Conservation (phyloP, 2,888 invertebrate species). For the Ommatoiulus sabulosus region DNA sequence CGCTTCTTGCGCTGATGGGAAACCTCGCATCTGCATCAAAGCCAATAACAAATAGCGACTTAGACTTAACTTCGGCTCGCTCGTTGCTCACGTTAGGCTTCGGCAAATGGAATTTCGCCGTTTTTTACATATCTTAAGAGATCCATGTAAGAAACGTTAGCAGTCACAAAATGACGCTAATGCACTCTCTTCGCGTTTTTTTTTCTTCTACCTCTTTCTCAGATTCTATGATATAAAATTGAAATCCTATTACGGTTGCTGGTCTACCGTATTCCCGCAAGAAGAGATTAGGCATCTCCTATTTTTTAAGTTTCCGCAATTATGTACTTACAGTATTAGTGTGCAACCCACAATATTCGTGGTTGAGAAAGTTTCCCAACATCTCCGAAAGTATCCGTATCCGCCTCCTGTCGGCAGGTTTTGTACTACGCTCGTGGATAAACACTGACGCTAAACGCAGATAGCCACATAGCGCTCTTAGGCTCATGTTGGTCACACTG, state of each 20-base stretch:
- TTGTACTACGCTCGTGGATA: too few relatives aligned
- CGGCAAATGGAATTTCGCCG: background rate
- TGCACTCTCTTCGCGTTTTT: background rate
- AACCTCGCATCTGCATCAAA: constrained; percentile 43
- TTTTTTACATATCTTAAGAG: background rate
- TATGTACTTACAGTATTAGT: background rate
- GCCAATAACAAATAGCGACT: constrained; percentile 43
- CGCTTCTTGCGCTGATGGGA: constrained; percentile 23
- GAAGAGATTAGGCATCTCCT: background rate
- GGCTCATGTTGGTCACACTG: too few relatives aligned
- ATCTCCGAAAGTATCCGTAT: background rate
- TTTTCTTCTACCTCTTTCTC: background rate
- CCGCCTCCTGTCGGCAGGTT: too few relatives aligned
- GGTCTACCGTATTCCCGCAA: background rate
- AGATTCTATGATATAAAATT: background rate
- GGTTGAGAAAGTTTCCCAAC: background rate
- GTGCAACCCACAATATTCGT: background rate
- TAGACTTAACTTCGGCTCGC: constrained; percentile 39
- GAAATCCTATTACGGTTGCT: background rate
- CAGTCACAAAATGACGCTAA: constrained; percentile 28
- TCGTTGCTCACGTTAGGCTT: constrained; percentile 31
- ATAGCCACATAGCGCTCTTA: too few relatives aligned
- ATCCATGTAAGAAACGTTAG: constrained; percentile 30
- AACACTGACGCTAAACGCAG: too few relatives aligned
- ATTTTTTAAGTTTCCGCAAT: constrained; percentile 1